Evolutionary conservation across 2,888 invertebrate genomes (phyloP).

Genomic region (Reticulitermes lucifugus): DNA sequence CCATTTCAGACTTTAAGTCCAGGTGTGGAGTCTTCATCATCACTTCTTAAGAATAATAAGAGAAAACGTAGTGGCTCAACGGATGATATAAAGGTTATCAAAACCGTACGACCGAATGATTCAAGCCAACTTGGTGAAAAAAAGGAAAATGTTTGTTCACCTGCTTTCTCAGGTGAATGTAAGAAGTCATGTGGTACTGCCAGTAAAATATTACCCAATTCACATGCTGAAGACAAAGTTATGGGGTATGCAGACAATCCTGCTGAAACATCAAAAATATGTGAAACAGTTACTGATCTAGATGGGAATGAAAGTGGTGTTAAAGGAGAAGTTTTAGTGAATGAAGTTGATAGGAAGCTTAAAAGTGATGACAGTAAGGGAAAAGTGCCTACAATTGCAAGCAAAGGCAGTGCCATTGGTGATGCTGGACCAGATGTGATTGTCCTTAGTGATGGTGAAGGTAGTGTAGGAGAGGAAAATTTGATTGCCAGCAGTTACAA

Average conservation of each 20-base stretch:
- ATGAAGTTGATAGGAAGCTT: background rate
- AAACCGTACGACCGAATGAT: constrained; percentile 54
- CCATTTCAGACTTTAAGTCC: constrained; percentile 70
- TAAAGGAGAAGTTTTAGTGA: background rate
- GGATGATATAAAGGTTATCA: constrained; percentile 64
- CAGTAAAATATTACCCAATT: background rate
- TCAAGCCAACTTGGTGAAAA: constrained; percentile 55
- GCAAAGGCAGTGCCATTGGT: background rate
- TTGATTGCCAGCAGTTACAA: background rate
- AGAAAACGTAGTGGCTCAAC: constrained; percentile 65
- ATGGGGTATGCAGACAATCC: no score
- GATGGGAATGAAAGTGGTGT: background rate
- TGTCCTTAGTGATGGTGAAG: background rate
- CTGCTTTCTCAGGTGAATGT: background rate
- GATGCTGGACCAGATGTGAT: background rate
- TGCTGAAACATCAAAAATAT: background rate
- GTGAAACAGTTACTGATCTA: background rate
- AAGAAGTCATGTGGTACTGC: background rate
- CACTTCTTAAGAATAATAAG: constrained; percentile 60
- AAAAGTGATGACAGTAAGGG: background rate
- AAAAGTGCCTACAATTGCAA: background rate
- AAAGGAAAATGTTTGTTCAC: constrained; percentile 61
- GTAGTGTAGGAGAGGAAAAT: constrained; percentile 15
- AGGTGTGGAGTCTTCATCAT: constrained; percentile 58
- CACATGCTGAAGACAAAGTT: constrained; percentile 37